Evolutionary conservation across 2,888 invertebrate species (phyloP).

Genomic region (Synergus japonicus): DNA sequence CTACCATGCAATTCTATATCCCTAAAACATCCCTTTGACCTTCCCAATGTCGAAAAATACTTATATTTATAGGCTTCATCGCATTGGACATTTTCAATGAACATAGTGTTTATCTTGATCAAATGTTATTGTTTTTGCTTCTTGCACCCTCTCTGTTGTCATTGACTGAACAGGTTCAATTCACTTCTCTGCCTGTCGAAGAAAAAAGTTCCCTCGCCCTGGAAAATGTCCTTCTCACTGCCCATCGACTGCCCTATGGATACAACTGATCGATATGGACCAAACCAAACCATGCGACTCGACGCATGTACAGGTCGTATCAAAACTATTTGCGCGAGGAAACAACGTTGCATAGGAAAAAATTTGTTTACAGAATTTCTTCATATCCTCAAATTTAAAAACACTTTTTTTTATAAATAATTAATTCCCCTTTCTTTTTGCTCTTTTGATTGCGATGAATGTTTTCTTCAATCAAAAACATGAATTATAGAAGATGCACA

Average conservation of each 20-base stretch:
- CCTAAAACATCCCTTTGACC: background rate
- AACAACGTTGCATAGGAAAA: too few relatives aligned
- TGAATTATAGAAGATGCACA: background rate
- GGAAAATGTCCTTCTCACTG: conserved; percentile 60
- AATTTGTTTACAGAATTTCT: too few relatives aligned
- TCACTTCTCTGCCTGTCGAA: background rate
- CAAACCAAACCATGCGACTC: conserved; percentile 68
- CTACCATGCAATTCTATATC: background rate
- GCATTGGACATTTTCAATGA: too few relatives aligned
- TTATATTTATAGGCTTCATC: too few relatives aligned
- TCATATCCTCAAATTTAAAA: too few relatives aligned
- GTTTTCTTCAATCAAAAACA: background rate
- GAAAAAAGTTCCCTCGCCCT: conserved; percentile 60
- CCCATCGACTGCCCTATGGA: conserved; percentile 58
- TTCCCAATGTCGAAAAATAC: background rate
- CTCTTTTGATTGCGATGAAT: background rate
- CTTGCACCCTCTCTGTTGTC: background rate
- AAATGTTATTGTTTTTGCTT: conserved; percentile 1
- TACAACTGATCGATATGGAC: conserved; percentile 68
- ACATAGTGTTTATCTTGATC: conserved; percentile 28
- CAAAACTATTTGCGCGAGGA: conserved; percentile 57
- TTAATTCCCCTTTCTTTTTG: too few relatives aligned
- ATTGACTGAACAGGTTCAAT: background rate
- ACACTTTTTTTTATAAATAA: too few relatives aligned
- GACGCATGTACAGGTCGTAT: conserved; percentile 59